Evolutionary conservation across 2,797 vertebrate species (phyloP), one percentile per base, ranked within the genome.

Genomic region (Xiphophorus birchmanni): DNA sequence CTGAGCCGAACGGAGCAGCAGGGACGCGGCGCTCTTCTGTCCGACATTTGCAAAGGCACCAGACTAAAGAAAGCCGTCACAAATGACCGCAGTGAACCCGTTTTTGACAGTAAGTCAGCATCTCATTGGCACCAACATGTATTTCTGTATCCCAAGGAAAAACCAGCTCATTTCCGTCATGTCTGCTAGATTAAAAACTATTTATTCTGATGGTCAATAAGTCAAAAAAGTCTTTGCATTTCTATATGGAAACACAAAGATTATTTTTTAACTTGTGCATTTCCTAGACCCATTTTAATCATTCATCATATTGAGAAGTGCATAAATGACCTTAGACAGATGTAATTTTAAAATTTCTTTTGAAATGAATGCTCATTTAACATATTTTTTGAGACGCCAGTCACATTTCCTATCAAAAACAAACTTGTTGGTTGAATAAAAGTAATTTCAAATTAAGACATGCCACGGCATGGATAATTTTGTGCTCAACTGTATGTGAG

Each of bases 41-140:
- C 95, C 0, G 98, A 99, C 84, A 99, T 99, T 87, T 73, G 5
- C 89, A 98, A 98, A 96, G 98, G 98, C 42, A 15, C 97, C 84
- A 96, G 87, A 75, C 94, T 99, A 37, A 99, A 99, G 95, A 99
- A 99, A 91, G 12, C 98, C 0, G 96, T 97, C 50, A 99, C 99
- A 88, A 98, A 98, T 95, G 99, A 99, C 91, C 96, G 98, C 90
- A 99, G 99, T 71, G 95, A 82, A 42, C 98, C 98, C 0, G 0
- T 93, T 32, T 15, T 99, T 12, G 98, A 98, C 72, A 97, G 98
- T 99, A 96, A 97, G 98, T 96, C 13, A 17, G 17, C 18, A 17
- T 9, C 69, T 44, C 10, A n/a, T 8, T 42, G 50, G 6, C 48
- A 50, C 18, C 18, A 32, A 10, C 48, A 29, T 42, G 13, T 44